These are phyloP conservation scores for Neodontobutis hainanensis DNA, from an alignment of 2,113 vertebrate genomes.

Conservation along the genomic window DNA sequence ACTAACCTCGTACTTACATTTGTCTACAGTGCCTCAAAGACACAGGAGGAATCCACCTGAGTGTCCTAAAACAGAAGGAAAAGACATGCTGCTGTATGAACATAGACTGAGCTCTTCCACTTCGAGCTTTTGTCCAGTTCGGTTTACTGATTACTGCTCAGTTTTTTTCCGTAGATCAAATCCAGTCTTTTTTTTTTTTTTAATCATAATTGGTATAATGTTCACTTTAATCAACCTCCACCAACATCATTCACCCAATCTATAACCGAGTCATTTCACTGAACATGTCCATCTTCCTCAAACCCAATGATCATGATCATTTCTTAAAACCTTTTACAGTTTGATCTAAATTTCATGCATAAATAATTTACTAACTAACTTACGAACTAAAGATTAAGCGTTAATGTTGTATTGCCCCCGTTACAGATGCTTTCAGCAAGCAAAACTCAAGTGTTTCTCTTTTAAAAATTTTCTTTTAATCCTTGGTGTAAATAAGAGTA, in stretches of 20 bases:
- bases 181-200: slow-evolving; percentile 50
- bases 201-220: slow-evolving; percentile 30
- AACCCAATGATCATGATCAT: no score
- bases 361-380: no score
- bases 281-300: no score
- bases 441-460: slow-evolving; percentile 23
- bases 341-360: neutral
- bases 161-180: slow-evolving; percentile 8
- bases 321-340: neutral
- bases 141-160: slow-evolving; percentile 41
- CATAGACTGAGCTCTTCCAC: slow-evolving; percentile 13
- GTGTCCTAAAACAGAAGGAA: slow-evolving; percentile 10
- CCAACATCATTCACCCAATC: no score
- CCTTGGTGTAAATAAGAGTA: slow-evolving; percentile 80
- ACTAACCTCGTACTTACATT: slow-evolving; percentile 1
- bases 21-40: slow-evolving; percentile 53
- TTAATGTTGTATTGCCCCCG: slow-evolving; percentile 1
- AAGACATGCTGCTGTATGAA: slow-evolving; percentile 46
- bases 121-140: slow-evolving; percentile 7
- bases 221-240: neutral
- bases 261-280: no score
- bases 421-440: slow-evolving; percentile 8
- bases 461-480: slow-evolving; percentile 50
- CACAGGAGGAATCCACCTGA: slow-evolving; percentile 64
- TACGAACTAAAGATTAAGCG: neutral